Evolutionary conservation across 2,113 vertebrate genomes (phyloP), one percentile per base, ranked within the genome.

Genomic region (Sphyrna mokarran): DNA sequence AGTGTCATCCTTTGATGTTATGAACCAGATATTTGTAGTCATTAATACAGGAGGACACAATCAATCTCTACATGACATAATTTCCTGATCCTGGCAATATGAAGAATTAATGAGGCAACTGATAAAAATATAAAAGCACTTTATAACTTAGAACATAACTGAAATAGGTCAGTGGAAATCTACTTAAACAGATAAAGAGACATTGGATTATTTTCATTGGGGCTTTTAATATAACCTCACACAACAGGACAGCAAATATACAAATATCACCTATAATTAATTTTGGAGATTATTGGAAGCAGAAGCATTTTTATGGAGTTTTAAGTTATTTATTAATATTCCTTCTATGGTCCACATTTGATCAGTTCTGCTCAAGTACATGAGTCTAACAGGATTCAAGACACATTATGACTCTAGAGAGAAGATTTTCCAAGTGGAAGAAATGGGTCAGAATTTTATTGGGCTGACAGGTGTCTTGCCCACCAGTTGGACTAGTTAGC

Each of bases 41-140:
- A 68, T 94, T 94, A 94, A 68, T 40, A 37, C 61, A 40, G 90
- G n/a, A 11, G 90, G 66, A 94, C n/a, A 94, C 90, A 94, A 94
- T 68, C n/a, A 94, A 94, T 94, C 90, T 94, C 61, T 20, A 40
- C 63, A 69, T 94, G 61, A 94, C 63, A 68, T 94, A n/a, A 94
- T 94, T 68, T 94, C 90, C 63, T 94, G 90, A 94, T 68, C 40
- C 63, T 94, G 33, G 90, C 90, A 94, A 94, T 94, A 68, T 40
- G 61, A 94, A 68, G 90, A 29, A 94, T 29, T 70, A 70, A 94
- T 94, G 66, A 70, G 68, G 20, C 40, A 16, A 48, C 37, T 70
- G 87, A 70, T 94, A 23, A 94, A 94, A 70, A 94, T 94, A 94
- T 94, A 94, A 70, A 94, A 94, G 18, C 68, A 66, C 20, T 87